Base-by-base conservation (phyloP, 2,113 vertebrate genomes). In the Manacus vitellinus region DNA sequence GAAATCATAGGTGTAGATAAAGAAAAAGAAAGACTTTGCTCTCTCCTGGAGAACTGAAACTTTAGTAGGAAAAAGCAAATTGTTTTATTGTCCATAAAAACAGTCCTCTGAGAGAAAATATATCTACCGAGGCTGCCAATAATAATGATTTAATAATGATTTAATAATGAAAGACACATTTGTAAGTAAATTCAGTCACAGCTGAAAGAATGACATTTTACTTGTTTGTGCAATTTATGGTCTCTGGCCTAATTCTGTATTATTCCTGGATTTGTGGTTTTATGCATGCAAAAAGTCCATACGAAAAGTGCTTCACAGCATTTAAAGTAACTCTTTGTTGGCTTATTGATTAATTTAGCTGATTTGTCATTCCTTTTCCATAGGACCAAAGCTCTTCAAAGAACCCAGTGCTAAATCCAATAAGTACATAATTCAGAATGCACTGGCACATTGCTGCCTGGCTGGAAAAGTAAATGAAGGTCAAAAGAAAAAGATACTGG, bases 351-450 rank as follows among this genome's bases (percentile, higher is more conserved):
- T 73, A 65, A 88, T 46, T 66, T 47, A 7, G 10, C 11, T 92
- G 39, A 43, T 86, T 88, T 94, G 24, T 62, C 51, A 2, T 73
- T 67, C 91, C 56, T 97, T 66, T 74, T 76, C 86, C 55, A 68
- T 79, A 99, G 99, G 99, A 97, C 99, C 99, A 85, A 99, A 99
- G 98, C 98, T 99, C 70, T 99, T 99, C 98, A 99, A 99, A 97
- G 99, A 99, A 97, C 99, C 99, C 55, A 99, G 99, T 96, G 99
- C 99, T 96, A 99, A 99, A 97, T 99, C 99, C 58, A 99, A 99
- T 97, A 99, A 99, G 88, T 99, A 99, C 89, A 99, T 99, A 41
- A 99, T 99, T 96, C 99, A 99, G 88, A 99, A 99, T 74, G 99
- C 99, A 3, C 95, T 99, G 93, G 98, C 99, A 66, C 99, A 99